Evolutionary conservation across 2,888 invertebrate species (phyloP).

Genomic region (Lordiphosa andalusiaca): DNA sequence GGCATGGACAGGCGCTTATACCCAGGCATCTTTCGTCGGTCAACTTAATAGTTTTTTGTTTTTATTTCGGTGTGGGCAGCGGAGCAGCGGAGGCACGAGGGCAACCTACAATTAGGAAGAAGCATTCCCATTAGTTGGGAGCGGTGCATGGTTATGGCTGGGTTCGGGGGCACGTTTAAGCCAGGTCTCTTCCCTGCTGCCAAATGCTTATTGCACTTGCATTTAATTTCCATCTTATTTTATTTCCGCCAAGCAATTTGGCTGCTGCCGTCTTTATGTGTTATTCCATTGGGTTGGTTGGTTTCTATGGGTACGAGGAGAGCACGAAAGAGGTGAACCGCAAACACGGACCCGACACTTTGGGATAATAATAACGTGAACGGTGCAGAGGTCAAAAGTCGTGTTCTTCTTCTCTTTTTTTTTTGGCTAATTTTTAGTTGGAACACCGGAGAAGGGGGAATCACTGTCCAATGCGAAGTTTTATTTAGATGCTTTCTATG

Average conservation of each 20-base stretch:
- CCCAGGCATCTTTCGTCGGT: too few species aligned
- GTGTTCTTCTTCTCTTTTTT: too few species aligned
- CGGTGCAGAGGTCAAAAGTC: too few species aligned
- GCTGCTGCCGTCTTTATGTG: conserved; percentile 6
- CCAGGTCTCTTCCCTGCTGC: conserved; percentile 26
- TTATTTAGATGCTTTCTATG: too few species aligned
- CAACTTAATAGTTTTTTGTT: background rate
- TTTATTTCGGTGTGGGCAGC: background rate
- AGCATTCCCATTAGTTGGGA: too few species aligned
- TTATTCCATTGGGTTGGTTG: conserved; percentile 35
- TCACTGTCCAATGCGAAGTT: too few species aligned
- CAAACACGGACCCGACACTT: conserved; percentile 4
- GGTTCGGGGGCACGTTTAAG: conserved; percentile 41
- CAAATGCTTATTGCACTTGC: conserved; percentile 44
- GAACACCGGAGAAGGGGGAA: too few species aligned
- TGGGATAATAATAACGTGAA: background rate
- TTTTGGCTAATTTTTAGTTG: too few species aligned
- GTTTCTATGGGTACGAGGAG: conserved; percentile 23
- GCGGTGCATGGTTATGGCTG: conserved; percentile 36
- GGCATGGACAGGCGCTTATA: too few species aligned
- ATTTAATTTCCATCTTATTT: background rate
- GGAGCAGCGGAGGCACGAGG: too few species aligned
- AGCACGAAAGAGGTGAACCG: conserved; percentile 23
- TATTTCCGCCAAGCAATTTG: conserved; percentile 23
- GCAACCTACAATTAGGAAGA: too few species aligned